phyloP scores from a whole-genome alignment of 2,113 vertebrate genomes.

The Callocephalon fimbriatum region DNA sequence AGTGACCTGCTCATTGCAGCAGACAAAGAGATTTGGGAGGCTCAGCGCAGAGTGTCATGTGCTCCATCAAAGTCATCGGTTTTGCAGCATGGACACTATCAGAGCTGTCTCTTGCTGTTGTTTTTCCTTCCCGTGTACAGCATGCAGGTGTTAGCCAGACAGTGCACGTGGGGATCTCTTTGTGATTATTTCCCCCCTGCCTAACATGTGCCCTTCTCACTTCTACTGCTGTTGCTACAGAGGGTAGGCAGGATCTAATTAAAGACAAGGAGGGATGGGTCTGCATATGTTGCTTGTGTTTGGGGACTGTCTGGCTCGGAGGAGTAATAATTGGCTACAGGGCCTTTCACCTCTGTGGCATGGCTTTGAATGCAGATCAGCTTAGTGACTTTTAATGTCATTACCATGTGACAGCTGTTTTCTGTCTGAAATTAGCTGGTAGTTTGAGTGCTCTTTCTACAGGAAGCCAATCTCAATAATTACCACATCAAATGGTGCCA shows the following conservation, averaged over 20 bases:
- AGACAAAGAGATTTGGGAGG: not conserved
- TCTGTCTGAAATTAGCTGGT: conserved; percentile 18
- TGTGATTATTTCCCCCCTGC: not conserved
- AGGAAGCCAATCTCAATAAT: conserved; percentile 34
- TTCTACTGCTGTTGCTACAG: not conserved
- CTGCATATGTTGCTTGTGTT: conserved; percentile 51
- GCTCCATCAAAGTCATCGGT: accelerated
- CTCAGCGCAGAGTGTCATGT: not conserved
- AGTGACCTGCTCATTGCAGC: accelerated
- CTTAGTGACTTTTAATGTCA: conserved; percentile 47
- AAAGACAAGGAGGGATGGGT: conserved; percentile 12
- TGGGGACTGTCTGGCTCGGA: conserved; percentile 22
- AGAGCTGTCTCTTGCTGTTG: not conserved
- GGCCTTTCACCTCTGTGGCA: conserved; percentile 56
- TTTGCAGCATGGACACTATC: not conserved
- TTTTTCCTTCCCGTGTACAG: not conserved
- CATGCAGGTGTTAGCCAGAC: not conserved
- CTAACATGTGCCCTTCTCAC: conserved; percentile 20
- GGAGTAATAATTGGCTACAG: conserved; percentile 59
- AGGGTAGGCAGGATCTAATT: conserved; percentile 54
- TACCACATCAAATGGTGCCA: not conserved
- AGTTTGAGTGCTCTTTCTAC: not conserved
- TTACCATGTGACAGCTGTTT: conserved; percentile 50
- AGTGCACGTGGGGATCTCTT: not conserved
- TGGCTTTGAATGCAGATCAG: conserved; percentile 61